A percentile compares a stretch with the other conserved stretches of the same genome.
Evolutionary conservation across 2,888 invertebrate genomes (phyloP).

Genomic region (Tinea pellionella): DNA sequence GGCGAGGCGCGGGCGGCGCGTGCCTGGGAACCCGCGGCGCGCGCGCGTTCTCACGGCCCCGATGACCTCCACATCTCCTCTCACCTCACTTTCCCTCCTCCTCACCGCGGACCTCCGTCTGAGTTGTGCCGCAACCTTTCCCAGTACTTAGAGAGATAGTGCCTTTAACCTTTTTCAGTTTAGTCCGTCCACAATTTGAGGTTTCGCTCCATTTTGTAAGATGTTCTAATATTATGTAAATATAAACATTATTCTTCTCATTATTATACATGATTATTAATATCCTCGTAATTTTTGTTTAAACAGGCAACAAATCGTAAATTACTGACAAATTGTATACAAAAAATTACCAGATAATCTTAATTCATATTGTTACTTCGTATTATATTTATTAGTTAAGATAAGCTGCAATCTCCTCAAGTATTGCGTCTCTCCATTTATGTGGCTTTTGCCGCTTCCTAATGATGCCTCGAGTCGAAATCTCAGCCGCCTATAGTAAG

Average conservation of each 20-base stretch:
- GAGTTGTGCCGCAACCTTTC: background rate
- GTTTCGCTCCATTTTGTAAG: no score
- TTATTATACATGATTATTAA: no score
- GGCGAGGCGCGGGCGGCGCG: constrained; percentile 51
- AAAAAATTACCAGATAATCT: background rate
- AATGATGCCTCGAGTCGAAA: constrained; percentile 4
- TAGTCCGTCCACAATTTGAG: no score
- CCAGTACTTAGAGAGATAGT: background rate
- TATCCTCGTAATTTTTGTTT: no score
- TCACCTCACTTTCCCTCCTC: constrained; percentile 22
- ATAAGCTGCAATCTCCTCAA: background rate
- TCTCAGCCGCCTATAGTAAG: background rate
- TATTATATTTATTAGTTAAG: background rate
- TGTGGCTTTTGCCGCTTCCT: constrained; percentile 4
- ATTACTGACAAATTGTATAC: no score
- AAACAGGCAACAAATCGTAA: no score
- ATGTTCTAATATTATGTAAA: no score
- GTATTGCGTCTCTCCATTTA: constrained; percentile 7
- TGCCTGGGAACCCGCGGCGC: constrained; percentile 47
- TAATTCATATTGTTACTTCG: background rate
- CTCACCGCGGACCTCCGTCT: constrained; percentile 16
- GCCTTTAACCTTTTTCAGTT: background rate
- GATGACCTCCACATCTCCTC: constrained; percentile 38
- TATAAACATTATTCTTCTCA: no score
- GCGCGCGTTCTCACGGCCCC: constrained; percentile 50